Conservation (phyloP, 2,888 invertebrate genomes). For the Apamea anceps region DNA sequence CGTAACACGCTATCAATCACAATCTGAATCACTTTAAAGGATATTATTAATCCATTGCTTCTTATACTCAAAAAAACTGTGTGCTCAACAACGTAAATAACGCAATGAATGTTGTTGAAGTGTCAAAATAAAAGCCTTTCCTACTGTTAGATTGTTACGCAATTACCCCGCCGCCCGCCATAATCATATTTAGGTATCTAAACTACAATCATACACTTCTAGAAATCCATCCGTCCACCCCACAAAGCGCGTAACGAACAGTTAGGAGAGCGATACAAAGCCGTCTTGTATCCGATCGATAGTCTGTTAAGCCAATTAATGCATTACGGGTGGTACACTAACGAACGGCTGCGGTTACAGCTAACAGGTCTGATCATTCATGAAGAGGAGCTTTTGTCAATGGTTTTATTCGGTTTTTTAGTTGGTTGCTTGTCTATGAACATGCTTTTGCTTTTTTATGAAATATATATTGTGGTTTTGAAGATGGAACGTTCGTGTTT, state of each 20-base stretch:
- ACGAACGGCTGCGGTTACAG: slow-evolving; percentile 57
- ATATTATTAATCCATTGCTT: too few relatives aligned
- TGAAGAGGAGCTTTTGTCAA: slow-evolving; percentile 7
- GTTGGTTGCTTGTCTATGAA: background rate
- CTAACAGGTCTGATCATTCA: slow-evolving; percentile 39
- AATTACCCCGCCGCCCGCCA: background rate
- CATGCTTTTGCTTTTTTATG: background rate
- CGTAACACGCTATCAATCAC: too few relatives aligned
- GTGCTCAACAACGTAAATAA: too few relatives aligned
- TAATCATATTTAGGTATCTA: background rate
- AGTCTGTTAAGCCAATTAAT: slow-evolving; percentile 65
- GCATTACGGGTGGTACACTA: slow-evolving; percentile 54
- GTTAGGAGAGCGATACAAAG: slow-evolving; percentile 16
- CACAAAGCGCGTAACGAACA: slow-evolving; percentile 31
- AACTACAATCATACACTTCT: too few relatives aligned
- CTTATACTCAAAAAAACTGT: too few relatives aligned
- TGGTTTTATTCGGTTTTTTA: slow-evolving; percentile 7
- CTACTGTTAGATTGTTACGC: background rate
- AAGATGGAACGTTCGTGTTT: too few relatives aligned
- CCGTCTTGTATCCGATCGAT: slow-evolving; percentile 38
- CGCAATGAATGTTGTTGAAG: too few relatives aligned
- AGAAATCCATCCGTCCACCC: background rate
- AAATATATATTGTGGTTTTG: background rate
- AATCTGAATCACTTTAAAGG: too few relatives aligned
- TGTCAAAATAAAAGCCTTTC: too few relatives aligned